Percentiles rank a stretch among this genome's conserved stretches.
phyloP scores from a whole-genome alignment of 2,113 vertebrate genomes.

The Drymodes brunneopygia region DNA sequence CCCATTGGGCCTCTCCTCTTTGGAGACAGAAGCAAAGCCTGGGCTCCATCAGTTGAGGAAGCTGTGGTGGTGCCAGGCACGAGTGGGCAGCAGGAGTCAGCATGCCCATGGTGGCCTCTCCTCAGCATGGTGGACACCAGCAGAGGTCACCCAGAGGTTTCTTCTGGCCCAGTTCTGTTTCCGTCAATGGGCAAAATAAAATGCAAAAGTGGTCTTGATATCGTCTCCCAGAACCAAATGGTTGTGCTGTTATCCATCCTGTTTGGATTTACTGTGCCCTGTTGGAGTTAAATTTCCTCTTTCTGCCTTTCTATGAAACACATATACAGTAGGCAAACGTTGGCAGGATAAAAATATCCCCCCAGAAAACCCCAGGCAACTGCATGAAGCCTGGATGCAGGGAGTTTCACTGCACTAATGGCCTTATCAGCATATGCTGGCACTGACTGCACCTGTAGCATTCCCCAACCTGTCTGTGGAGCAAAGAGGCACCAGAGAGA shows the following conservation, averaged over 20 bases:
- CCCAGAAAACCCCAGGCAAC: background rate
- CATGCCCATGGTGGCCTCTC: rapidly evolving
- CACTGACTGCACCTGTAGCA: rapidly evolving
- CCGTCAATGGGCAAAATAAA: background rate
- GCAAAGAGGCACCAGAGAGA: background rate
- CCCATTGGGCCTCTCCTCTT: rapidly evolving
- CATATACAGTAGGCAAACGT: background rate
- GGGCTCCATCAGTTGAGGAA: background rate
- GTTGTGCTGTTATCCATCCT: background rate
- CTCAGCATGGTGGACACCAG: rapidly evolving
- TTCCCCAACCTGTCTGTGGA: background rate
- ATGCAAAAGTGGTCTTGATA: background rate
- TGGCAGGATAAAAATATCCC: background rate
- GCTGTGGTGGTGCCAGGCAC: no score
- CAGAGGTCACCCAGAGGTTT: background rate
- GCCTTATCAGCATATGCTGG: rapidly evolving
- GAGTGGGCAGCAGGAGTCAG: background rate
- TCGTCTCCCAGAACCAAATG: background rate
- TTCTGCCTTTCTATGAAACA: background rate
- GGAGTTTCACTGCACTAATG: background rate
- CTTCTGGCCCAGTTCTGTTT: background rate
- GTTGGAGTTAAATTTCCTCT: background rate
- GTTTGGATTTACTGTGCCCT: background rate
- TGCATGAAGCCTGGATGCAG: background rate
- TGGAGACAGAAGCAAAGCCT: background rate